A percentile compares a stretch with the other conserved stretches of the same genome.
phyloP scores from a whole-genome alignment of 2,888 invertebrate species.

The Auanema sp. region DNA sequence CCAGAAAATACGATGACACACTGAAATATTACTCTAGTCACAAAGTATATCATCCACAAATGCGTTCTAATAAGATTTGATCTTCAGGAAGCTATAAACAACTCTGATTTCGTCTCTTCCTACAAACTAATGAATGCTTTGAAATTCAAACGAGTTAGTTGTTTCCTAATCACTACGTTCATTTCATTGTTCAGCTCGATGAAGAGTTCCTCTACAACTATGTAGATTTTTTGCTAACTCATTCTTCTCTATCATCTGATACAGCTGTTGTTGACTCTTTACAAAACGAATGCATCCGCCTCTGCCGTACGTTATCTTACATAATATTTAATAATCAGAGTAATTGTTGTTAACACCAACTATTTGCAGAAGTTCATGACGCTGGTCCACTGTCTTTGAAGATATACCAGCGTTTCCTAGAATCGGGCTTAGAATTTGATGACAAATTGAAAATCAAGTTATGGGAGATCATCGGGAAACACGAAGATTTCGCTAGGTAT shows the following conservation, averaged over 20 bases:
- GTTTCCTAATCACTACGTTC: background rate
- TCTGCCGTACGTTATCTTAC: constrained; percentile 16
- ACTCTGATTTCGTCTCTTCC: constrained; percentile 34
- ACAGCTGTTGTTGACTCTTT: background rate
- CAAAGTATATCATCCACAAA: constrained; percentile 2
- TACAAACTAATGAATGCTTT: constrained; percentile 44
- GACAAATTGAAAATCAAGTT: constrained; percentile 29
- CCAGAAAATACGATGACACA: constrained; percentile 33
- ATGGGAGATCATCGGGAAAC: constrained; percentile 30
- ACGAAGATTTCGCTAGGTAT: constrained; percentile 30
- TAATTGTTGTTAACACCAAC: no score
- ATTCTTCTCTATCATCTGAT: constrained; percentile 6
- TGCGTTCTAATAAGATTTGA: background rate
- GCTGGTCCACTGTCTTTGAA: constrained; percentile 37
- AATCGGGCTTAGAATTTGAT: constrained; percentile 24
- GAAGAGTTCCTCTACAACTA: constrained; percentile 39
- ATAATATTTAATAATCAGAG: background rate
- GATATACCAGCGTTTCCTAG: constrained; percentile 36
- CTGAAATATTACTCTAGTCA: constrained; percentile 4
- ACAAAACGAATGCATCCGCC: constrained; percentile 6
- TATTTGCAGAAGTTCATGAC: constrained; percentile 25
- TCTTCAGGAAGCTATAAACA: constrained; percentile 21
- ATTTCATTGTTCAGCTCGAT: constrained; percentile 24
- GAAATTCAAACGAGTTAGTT: constrained; percentile 25
- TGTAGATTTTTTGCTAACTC: constrained; percentile 29